These are phyloP conservation scores for Dipodomys merriami DNA, from an alignment of 2,113 vertebrate species.

Conservation along the genomic window DNA sequence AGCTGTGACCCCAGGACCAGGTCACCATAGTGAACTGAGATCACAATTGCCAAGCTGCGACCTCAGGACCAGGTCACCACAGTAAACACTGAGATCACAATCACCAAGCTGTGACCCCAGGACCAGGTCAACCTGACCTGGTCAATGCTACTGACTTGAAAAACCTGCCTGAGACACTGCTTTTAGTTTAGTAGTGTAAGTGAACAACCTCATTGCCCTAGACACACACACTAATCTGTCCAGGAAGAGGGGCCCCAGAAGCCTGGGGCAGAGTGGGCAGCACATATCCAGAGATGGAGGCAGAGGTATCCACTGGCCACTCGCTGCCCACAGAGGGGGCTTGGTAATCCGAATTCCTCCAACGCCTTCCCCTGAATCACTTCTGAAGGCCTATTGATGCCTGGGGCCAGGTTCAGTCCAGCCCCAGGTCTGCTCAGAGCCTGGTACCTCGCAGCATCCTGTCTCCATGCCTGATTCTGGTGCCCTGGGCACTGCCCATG, in stretches of 20 bases:
- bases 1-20: too few relatives aligned
- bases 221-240: too few relatives aligned
- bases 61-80: too few relatives aligned
- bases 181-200: not conserved
- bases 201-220: not conserved
- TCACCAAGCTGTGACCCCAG: too few relatives aligned
- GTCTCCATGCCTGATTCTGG: not conserved
- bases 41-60: too few relatives aligned
- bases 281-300: not conserved
- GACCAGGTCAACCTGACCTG: too few relatives aligned
- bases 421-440: not conserved
- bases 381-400: too few relatives aligned
- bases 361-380: not conserved
- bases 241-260: not conserved
- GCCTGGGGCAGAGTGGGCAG: not conserved
- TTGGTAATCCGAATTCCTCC: not conserved
- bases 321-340: not conserved
- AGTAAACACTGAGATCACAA: too few relatives aligned
- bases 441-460: not conserved
- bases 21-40: too few relatives aligned
- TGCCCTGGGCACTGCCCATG: not conserved
- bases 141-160: not conserved
- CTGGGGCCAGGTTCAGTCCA: too few relatives aligned
- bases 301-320: not conserved
- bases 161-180: accelerated